These are phyloP conservation scores for Acronicta alni DNA, from an alignment of 2,888 invertebrate species.

Conservation along the genomic window DNA sequence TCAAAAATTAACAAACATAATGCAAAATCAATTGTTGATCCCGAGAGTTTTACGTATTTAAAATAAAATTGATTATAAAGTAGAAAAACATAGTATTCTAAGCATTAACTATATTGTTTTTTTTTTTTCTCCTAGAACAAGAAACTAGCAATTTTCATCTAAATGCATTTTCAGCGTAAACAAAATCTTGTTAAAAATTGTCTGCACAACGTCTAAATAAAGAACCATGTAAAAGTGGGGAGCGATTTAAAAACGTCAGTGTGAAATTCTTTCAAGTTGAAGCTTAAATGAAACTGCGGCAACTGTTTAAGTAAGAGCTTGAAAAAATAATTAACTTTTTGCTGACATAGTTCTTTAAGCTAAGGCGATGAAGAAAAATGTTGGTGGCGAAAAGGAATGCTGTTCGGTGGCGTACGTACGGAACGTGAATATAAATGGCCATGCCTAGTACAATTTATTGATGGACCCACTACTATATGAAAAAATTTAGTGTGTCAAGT, in stretches of 20 bases:
- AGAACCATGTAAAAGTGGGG: constrained; percentile 28
- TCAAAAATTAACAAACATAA: too few species aligned
- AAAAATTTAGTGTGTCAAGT: too few species aligned
- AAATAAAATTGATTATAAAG: too few species aligned
- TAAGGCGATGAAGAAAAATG: constrained; percentile 21
- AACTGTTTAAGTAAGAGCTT: constrained; percentile 31
- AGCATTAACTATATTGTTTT: too few species aligned
- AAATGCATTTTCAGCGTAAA: constrained; percentile 3
- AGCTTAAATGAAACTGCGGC: constrained; percentile 62
- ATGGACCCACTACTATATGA: not conserved
- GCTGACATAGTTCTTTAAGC: constrained; percentile 23
- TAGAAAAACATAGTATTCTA: too few species aligned
- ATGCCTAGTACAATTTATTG: not conserved
- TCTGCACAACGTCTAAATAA: constrained; percentile 8
- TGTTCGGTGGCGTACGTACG: not conserved
- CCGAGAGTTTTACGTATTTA: too few species aligned
- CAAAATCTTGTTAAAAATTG: constrained; percentile 22
- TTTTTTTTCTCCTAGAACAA: too few species aligned
- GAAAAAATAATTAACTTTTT: constrained; percentile 53
- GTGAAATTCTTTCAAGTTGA: constrained; percentile 35
- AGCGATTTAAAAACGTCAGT: constrained; percentile 59
- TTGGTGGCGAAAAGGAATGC: constrained; percentile 9
- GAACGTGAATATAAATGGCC: not conserved
- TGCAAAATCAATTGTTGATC: too few species aligned
- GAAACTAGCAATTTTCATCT: too few species aligned